Evolutionary conservation across 2,797 vertebrate species (phyloP), one percentile per base, ranked within the genome.

Genomic region (Pachyuromys duprasi): DNA sequence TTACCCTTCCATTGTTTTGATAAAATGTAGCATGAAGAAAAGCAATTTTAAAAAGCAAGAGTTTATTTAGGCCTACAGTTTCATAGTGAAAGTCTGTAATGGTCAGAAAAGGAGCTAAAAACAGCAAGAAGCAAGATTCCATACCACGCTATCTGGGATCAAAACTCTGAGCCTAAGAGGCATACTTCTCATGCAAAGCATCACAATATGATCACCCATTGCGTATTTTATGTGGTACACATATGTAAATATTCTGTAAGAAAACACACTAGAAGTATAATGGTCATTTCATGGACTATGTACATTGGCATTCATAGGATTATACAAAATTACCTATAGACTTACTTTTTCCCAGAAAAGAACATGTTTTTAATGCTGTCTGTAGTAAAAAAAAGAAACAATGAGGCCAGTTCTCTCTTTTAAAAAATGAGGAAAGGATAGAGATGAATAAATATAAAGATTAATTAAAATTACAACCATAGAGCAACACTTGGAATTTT

Each of bases 331-430:
- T 94, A 62, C 55, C 31, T 42, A n/a, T n/a, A 65, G 60, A 81
- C 39, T 67, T 78, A 70, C 65, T 76, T 31, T 94, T 81, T 75
- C 81, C 28, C 36, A 5, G 45, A 65, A 57, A 57, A 57, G 3
- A 87, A n/a, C 33, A 63, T 55, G 69, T 13, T 69, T 88, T 69
- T 57, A 88, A 91, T 63, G 4, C 33, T 76, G 6, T 20, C 39
- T 65, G 20, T 74, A 45, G 45, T 84, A 91, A 93, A 57, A 57
- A 17, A 62, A 89, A 24, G 33, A 94, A 92, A 90, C 55, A 91
- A 87, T 31, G 33, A 26, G n/a, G n/a, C 24, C 36, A 78, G 4
- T 83, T 49, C 22, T 91, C 45, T 57, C 13, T 57, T 7, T 76
- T 83, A 79, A 92, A 57, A 87, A 22, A 15, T 55, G 20, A 69